Base-by-base conservation (phyloP, 2,797 vertebrate species). In the Chaetophractus vellerosus region DNA sequence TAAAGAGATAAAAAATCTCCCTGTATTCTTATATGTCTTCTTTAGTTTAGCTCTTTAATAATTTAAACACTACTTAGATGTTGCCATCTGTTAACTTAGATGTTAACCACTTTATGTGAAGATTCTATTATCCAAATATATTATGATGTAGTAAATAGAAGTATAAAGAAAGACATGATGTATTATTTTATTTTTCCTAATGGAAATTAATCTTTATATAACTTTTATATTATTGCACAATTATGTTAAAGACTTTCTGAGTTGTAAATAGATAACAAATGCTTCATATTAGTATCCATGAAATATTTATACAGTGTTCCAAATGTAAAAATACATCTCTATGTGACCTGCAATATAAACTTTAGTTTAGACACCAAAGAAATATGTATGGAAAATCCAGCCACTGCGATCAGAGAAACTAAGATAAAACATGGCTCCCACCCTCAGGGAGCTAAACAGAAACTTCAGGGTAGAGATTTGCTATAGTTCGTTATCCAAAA, bases 91-190 rank as follows among this genome's bases (percentile, higher is more conserved):
- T 21, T 55, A 55, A 55, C 55, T 55, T 55, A 55, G 55, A 9
- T 95, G 28, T 4, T 2, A 41, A 23, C 16, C 38, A 78, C 6
- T 23, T 80, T 75, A 75, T 21, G 11, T 59, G 9, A 78, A 82
- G 31, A 33, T 88, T 18, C 41, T 92, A 71, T 55, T 92, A 64
- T 48, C 48, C 69, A 9, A 84, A 88, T 92, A 93, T 90, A 75
- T 64, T 71, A 59, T 6, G 14, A 74, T 36, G 16, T 12, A 28
- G 21, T 88, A 1, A 78, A 86, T 28, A 81, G 28, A 84, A 86
- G 4, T 76, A 55, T 55, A 91, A 69, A 71, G 41, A 82, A 33
- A 94, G 64, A 88, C 4, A 80, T 21, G 50, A 55, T 38, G 18
- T 1, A 6, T 41, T 45, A 52, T 76, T 87, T 93, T 72, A 75